Conservation (phyloP, 2,888 invertebrate species). For the Amphipyra berbera region DNA sequence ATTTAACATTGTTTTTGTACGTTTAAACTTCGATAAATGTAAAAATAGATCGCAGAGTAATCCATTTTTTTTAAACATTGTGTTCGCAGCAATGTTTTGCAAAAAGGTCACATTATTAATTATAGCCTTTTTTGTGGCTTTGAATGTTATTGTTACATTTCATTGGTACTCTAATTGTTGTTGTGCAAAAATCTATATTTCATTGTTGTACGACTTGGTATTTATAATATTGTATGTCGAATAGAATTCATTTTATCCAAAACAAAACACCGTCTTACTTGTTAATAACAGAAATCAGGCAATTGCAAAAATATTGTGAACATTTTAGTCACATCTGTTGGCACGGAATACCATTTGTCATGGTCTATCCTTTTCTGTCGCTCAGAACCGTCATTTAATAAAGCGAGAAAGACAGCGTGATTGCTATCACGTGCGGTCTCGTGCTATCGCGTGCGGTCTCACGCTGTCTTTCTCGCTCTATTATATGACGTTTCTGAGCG, state of each 20-base stretch:
- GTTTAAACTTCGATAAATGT: not conserved
- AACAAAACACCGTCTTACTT: not conserved
- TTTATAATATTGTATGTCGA: slow-evolving; percentile 7
- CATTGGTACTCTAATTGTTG: slow-evolving; percentile 17
- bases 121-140: slow-evolving; percentile 8
- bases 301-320: slow-evolving; percentile 3
- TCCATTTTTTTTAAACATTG: not conserved
- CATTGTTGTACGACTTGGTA: not conserved
- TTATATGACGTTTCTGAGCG: too few relatives aligned
- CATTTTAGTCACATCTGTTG: too few relatives aligned
- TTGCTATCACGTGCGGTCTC: too few relatives aligned
- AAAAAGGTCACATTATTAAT: slow-evolving; percentile 3
- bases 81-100: not conserved
- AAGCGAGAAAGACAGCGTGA: too few relatives aligned
- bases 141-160: slow-evolving; percentile 9
- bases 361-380: too few relatives aligned
- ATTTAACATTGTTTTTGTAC: not conserved
- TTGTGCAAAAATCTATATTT: slow-evolving; percentile 16
- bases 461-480: too few relatives aligned
- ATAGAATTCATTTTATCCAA: slow-evolving; percentile 14
- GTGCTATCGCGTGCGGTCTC: too few relatives aligned
- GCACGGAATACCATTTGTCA: too few relatives aligned
- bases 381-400: too few relatives aligned
- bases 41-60: not conserved
- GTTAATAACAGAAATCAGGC: not conserved